A percentile compares a stretch with the other conserved stretches of the same genome.
Conservation (phyloP, 2,888 invertebrate genomes). For the Lepidochitona cinerea region DNA sequence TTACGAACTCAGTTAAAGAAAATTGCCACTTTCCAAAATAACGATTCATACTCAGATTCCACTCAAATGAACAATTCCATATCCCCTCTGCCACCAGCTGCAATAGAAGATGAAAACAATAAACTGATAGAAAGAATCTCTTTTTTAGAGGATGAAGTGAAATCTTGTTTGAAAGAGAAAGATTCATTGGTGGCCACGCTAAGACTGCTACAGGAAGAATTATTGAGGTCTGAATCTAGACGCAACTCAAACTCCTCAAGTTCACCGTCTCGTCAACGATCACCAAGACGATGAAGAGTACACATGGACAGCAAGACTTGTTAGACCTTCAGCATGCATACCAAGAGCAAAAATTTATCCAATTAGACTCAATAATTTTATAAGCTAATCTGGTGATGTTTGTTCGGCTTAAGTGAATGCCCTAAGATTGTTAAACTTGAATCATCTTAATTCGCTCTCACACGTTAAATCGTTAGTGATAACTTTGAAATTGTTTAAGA, state of each 20-base stretch:
- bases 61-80: not conserved
- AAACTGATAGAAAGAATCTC: slow-evolving; percentile 41
- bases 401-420: too few species aligned
- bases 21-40: slow-evolving; percentile 1
- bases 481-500: too few species aligned
- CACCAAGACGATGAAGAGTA: not conserved
- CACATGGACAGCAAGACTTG: too few species aligned
- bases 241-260: not conserved
- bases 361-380: too few species aligned
- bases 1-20: slow-evolving; percentile 26
- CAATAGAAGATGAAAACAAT: slow-evolving; percentile 36
- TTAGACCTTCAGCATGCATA: too few species aligned
- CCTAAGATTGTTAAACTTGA: too few species aligned
- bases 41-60: not conserved
- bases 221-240: slow-evolving; percentile 48
- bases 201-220: slow-evolving; percentile 56
- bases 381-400: too few species aligned
- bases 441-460: too few species aligned
- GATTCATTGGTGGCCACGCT: slow-evolving; percentile 52
- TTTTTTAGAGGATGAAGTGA: slow-evolving; percentile 47
- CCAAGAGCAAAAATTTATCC: too few species aligned
- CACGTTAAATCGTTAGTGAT: too few species aligned
- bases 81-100: not conserved
- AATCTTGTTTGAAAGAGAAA: slow-evolving; percentile 43
- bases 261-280: not conserved